phyloP scores from a whole-genome alignment of 1,140 invertebrate genomes.

The Euschistus heros region DNA sequence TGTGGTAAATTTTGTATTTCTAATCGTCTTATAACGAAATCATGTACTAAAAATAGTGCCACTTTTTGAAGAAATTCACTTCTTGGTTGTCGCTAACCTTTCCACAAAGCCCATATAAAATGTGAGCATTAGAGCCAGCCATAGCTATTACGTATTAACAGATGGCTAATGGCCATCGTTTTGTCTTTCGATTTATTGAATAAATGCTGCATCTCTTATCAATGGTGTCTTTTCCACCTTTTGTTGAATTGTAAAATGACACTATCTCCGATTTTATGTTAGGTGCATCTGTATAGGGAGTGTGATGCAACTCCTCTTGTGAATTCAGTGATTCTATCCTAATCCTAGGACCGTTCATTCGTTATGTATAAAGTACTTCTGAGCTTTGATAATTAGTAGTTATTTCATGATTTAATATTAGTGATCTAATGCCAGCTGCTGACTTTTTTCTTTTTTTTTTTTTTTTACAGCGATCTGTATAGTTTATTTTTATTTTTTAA shows the following conservation, averaged over 20 bases:
- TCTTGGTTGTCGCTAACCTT: background rate
- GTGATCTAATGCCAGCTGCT: too few species aligned
- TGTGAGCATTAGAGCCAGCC: constrained; percentile 24
- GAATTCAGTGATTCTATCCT: too few species aligned
- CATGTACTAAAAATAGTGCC: background rate
- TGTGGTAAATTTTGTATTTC: background rate
- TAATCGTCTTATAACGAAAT: background rate
- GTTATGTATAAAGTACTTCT: too few species aligned
- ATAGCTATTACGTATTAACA: constrained; percentile 32
- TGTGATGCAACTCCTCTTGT: too few species aligned
- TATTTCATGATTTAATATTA: too few species aligned
- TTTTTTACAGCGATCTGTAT: too few species aligned
- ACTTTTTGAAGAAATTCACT: background rate
- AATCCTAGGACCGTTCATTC: too few species aligned
- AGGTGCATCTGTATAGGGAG: constrained; percentile 21
- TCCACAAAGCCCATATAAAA: background rate
- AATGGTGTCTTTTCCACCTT: constrained; percentile 33
- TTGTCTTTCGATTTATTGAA: constrained; percentile 27
- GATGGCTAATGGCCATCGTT: constrained; percentile 32
- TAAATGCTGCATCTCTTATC: constrained; percentile 32
- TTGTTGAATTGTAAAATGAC: constrained; percentile 32
- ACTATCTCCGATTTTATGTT: constrained; percentile 32
- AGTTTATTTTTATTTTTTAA: too few species aligned
- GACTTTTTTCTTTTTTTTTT: too few species aligned
- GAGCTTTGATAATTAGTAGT: too few species aligned